phyloP scores from a whole-genome alignment of 2,797 vertebrate genomes.

The Cirrhinus molitorella region DNA sequence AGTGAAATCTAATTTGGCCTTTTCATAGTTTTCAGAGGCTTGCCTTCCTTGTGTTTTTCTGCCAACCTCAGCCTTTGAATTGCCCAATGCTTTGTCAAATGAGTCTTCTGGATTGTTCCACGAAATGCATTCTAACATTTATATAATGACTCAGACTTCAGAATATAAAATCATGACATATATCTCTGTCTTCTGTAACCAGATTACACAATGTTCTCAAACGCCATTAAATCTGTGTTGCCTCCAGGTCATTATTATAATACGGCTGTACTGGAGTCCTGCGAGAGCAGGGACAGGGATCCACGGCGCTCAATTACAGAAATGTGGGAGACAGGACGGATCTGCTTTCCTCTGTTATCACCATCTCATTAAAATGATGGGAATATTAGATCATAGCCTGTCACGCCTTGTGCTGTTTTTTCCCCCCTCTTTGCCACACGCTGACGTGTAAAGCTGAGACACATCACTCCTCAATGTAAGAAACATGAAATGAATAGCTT shows the following conservation, averaged over 20 bases:
- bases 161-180: constrained; percentile 24
- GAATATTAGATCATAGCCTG: constrained; percentile 44
- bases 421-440: background rate
- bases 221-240: constrained; percentile 39
- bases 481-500: constrained; percentile 48
- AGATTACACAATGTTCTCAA: constrained; percentile 47
- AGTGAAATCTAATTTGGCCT: constrained; percentile 22
- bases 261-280: background rate
- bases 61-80: background rate
- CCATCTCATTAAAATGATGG: constrained; percentile 31
- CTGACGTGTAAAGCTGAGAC: constrained; percentile 38
- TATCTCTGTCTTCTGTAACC: constrained; percentile 20
- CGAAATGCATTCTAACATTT: background rate
- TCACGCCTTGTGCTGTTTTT: background rate
- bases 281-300: constrained; percentile 19
- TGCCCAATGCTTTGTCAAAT: background rate
- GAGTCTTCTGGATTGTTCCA: constrained; percentile 1
- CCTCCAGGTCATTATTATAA: constrained; percentile 42
- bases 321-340: constrained; percentile 44
- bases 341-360: constrained; percentile 46
- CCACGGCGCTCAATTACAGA: constrained; percentile 37
- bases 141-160: constrained; percentile 12
- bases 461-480: constrained; percentile 39
- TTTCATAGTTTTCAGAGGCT: constrained; percentile 12
- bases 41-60: constrained; percentile 3